Conservation (phyloP, 2,797 vertebrate genomes). For the Rhinella marina region DNA sequence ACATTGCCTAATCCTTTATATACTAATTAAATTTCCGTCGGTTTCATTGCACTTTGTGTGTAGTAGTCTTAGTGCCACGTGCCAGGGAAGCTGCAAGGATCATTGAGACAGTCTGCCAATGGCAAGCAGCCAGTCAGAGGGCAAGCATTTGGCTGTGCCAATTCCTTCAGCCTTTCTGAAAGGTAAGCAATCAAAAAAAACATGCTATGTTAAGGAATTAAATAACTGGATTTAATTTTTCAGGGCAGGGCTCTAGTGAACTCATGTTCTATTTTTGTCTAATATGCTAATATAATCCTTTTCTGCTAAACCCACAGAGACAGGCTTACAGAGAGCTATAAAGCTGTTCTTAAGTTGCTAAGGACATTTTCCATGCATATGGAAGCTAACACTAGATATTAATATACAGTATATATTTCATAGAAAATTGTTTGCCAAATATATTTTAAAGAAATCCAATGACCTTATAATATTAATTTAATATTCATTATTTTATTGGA, state of each 20-base stretch:
- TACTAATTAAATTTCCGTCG: slow-evolving; percentile 60
- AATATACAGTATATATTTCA: slow-evolving; percentile 3
- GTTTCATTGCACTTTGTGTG: slow-evolving; percentile 53
- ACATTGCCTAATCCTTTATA: slow-evolving; percentile 58
- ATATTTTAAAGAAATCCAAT: neutral
- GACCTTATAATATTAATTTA: neutral
- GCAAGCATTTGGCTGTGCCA: slow-evolving; percentile 48
- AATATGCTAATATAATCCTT: slow-evolving; percentile 50
- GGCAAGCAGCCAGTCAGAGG: slow-evolving; percentile 53
- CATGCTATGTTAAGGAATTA: slow-evolving; percentile 45
- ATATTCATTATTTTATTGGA: neutral
- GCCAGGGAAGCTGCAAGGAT: slow-evolving; percentile 60
- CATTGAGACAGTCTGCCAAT: slow-evolving; percentile 58
- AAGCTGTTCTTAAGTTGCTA: slow-evolving; percentile 21
- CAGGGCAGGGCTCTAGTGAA: slow-evolving; percentile 45
- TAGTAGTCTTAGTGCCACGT: slow-evolving; percentile 48
- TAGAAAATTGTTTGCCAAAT: neutral
- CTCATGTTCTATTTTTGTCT: slow-evolving; percentile 44
- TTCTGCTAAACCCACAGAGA: slow-evolving; percentile 38
- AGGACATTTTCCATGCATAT: neutral
- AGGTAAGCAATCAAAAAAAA: slow-evolving; percentile 55
- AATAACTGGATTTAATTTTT: slow-evolving; percentile 36
- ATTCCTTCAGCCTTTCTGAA: slow-evolving; percentile 55
- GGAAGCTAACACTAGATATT: neutral
- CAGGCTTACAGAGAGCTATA: slow-evolving; percentile 9